Percentiles rank a stretch among this genome's conserved stretches.
Evolutionary conservation across 2,113 vertebrate species (phyloP).

Genomic region (Alectura lathami): DNA sequence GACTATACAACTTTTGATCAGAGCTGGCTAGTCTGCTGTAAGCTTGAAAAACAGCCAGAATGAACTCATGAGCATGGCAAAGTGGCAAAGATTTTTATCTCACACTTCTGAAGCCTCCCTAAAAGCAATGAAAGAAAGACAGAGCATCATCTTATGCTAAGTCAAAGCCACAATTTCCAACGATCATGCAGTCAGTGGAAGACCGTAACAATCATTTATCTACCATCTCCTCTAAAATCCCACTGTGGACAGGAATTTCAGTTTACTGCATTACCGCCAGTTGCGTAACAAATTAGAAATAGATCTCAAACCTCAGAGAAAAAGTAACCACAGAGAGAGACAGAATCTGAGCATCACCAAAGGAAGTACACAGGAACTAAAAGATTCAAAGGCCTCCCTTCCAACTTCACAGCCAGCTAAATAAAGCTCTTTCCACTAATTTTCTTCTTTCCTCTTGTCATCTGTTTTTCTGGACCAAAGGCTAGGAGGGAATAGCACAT

Average conservation of each 20-base stretch:
- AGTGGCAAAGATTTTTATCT: background rate
- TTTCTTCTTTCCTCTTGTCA: background rate
- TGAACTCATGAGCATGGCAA: background rate
- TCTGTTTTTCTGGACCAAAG: background rate
- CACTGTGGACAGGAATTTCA: background rate
- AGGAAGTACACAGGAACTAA: background rate
- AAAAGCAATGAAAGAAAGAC: background rate
- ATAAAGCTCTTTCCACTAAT: background rate
- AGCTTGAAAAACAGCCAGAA: background rate
- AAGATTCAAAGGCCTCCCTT: background rate
- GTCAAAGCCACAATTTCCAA: background rate
- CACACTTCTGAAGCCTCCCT: background rate
- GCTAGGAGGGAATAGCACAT: background rate
- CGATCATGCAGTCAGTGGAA: background rate
- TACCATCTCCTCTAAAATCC: background rate
- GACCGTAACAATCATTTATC: background rate
- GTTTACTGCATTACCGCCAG: background rate
- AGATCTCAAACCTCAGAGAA: background rate
- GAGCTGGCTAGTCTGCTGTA: background rate
- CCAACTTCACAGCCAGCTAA: background rate
- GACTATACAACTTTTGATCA: background rate
- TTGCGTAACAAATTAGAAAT: background rate
- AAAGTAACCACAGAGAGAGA: background rate
- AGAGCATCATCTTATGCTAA: background rate
- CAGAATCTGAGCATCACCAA: background rate